Conservation (phyloP, 2,888 invertebrate genomes). For the Liopterus haemorrhoidalis region DNA sequence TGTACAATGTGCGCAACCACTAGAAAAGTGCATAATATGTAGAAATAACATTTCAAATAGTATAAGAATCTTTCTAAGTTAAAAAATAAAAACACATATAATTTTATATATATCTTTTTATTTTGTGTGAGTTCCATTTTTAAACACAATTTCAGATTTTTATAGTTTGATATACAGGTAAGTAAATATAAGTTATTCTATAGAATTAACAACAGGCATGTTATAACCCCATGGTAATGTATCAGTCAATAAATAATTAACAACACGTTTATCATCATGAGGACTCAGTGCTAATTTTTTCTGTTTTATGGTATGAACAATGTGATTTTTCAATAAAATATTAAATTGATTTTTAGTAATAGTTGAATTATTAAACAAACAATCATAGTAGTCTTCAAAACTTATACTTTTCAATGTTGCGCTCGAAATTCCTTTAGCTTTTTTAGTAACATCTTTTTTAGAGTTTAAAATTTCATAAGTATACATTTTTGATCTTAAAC, state of each 20-base stretch:
- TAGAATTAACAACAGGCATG: too few species aligned
- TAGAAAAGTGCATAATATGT: too few species aligned
- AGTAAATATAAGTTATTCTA: too few species aligned
- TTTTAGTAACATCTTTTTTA: constrained; percentile 29
- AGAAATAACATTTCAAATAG: too few species aligned
- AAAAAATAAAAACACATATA: too few species aligned
- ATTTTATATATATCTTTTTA: too few species aligned
- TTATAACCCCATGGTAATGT: constrained; percentile 21
- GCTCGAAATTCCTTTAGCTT: constrained; percentile 25
- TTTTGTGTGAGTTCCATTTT: too few species aligned
- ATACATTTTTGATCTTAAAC: constrained; percentile 34
- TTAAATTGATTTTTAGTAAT: constrained; percentile 13
- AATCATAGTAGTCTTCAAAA: constrained; percentile 24
- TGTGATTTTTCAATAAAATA: constrained; percentile 25
- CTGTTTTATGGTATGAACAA: constrained; percentile 24
- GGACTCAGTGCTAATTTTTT: constrained; percentile 26
- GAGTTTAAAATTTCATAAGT: constrained; percentile 2
- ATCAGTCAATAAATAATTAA: neutral
- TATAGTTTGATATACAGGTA: too few species aligned
- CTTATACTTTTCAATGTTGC: constrained; percentile 25
- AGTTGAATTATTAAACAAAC: constrained; percentile 14
- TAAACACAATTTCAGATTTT: too few species aligned
- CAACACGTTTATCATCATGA: constrained; percentile 29
- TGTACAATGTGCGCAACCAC: too few species aligned
- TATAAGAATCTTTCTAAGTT: too few species aligned